Evolutionary conservation across 2,797 vertebrate genomes (phyloP).

Genomic region (Pangasius sanitwongsei): DNA sequence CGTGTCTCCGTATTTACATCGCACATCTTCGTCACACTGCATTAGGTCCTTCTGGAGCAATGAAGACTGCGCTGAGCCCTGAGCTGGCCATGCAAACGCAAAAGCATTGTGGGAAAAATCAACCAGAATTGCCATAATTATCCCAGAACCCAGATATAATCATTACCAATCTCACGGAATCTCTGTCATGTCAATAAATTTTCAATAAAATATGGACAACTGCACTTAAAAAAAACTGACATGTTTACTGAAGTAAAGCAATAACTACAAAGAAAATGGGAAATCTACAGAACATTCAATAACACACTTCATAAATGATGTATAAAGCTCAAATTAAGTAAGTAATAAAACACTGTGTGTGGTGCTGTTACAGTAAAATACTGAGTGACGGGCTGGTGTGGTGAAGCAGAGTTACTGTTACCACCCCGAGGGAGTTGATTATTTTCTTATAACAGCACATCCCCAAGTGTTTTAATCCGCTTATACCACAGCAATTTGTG

Average conservation of each 20-base stretch:
- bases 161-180: background rate
- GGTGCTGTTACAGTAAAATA: background rate
- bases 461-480: background rate
- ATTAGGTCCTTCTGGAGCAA: conserved; percentile 62
- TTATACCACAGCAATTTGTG: background rate
- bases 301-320: background rate
- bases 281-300: background rate
- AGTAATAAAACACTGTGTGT: background rate
- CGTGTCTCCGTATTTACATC: conserved; percentile 75
- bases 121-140: conserved; percentile 53
- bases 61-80: conserved; percentile 36
- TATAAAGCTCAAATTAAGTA: background rate
- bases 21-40: conserved; percentile 72
- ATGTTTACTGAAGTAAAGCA: background rate
- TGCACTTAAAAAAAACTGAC: background rate
- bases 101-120: conserved; percentile 57
- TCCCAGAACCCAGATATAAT: conserved; percentile 9
- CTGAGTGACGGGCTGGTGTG: background rate
- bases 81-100: conserved; percentile 59
- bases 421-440: background rate
- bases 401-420: background rate
- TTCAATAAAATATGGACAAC: conserved; percentile 35
- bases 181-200: conserved; percentile 21
- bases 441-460: background rate
- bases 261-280: background rate